Evolutionary conservation across 2,797 vertebrate species (phyloP).

Genomic region (Malacoctenus gilli): DNA sequence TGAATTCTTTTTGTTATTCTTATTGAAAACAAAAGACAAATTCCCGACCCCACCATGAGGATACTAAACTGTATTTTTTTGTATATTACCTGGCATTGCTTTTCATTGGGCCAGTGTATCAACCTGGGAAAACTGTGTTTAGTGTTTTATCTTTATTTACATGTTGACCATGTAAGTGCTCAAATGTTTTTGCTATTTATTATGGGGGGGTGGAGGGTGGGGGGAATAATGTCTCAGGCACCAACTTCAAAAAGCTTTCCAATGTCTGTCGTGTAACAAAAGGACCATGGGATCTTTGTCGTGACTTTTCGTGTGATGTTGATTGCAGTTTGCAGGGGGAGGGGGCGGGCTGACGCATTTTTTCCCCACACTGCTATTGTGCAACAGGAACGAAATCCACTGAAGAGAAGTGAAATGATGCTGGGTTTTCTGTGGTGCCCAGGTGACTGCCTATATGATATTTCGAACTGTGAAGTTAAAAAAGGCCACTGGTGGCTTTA

Average conservation of each 20-base stretch:
- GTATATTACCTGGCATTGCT: conserved; percentile 48
- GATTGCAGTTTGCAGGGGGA: conserved; percentile 42
- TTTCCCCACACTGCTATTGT: conserved; percentile 43
- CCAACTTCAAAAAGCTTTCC: conserved; percentile 46
- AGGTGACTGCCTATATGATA: conserved; percentile 56
- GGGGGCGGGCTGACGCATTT: too few relatives aligned
- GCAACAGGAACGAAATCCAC: conserved; percentile 49
- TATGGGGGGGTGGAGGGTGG: conserved; percentile 3
- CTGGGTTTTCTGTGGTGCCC: conserved; percentile 37
- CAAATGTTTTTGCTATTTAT: conserved; percentile 40
- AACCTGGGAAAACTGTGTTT: conserved; percentile 53
- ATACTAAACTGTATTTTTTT: conserved; percentile 58
- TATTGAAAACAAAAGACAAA: conserved; percentile 1
- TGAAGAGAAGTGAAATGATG: conserved; percentile 46
- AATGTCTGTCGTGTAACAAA: conserved; percentile 43
- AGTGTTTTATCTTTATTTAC: conserved; percentile 66
- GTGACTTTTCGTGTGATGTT: conserved; percentile 60
- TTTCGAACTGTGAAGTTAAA: conserved; percentile 69
- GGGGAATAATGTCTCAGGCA: conserved; percentile 63
- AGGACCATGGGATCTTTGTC: conserved; percentile 43
- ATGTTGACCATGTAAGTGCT: conserved; percentile 77
- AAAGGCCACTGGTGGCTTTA: conserved; percentile 76
- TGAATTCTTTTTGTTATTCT: conserved; percentile 49
- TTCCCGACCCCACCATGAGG: conserved; percentile 7
- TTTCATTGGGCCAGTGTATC: conserved; percentile 47